Conservation (phyloP, 35 echinoderm and acorn worm species). For the Lytechinus variegatus region DNA sequence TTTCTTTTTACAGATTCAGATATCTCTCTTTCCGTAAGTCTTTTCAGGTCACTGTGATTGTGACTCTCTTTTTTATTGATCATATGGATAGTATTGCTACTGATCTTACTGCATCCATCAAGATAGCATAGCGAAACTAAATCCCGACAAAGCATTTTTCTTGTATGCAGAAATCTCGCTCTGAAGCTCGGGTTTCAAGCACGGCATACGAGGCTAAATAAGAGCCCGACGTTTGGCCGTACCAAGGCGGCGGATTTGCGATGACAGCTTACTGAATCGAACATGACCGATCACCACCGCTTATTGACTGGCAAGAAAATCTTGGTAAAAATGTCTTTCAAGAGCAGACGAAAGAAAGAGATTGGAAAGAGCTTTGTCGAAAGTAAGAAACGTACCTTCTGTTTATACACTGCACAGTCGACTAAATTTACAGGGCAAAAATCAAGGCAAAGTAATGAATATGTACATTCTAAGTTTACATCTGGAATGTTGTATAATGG, state of each 20-base stretch:
- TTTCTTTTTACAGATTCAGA: not conserved
- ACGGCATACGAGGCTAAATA: not conserved
- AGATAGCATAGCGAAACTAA: not conserved
- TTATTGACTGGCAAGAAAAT: constrained; percentile 14
- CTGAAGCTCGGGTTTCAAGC: not conserved
- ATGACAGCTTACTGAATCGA: constrained; percentile 9
- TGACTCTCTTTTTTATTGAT: constrained; percentile 37
- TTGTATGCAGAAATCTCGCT: constrained; percentile 13
- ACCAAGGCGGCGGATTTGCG: constrained; percentile 31
- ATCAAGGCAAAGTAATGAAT: not conserved
- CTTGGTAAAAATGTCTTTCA: not conserved
- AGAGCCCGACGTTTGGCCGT: constrained; percentile 11
- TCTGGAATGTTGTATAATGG: not conserved
- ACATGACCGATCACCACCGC: constrained; percentile 26
- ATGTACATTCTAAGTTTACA: not conserved
- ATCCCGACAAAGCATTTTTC: not conserved
- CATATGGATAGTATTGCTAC: not conserved
- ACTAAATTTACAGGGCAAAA: not conserved
- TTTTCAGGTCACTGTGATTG: not conserved
- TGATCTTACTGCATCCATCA: constrained; percentile 28
- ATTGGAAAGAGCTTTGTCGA: constrained; percentile 5
- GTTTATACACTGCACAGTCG: not conserved
- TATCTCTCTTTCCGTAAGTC: not conserved
- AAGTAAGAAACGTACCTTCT: constrained; percentile 5
- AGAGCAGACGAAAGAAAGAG: constrained; percentile 11